Base-by-base conservation (phyloP, 2,113 vertebrate genomes). In the Sakesphorus luctuosus region DNA sequence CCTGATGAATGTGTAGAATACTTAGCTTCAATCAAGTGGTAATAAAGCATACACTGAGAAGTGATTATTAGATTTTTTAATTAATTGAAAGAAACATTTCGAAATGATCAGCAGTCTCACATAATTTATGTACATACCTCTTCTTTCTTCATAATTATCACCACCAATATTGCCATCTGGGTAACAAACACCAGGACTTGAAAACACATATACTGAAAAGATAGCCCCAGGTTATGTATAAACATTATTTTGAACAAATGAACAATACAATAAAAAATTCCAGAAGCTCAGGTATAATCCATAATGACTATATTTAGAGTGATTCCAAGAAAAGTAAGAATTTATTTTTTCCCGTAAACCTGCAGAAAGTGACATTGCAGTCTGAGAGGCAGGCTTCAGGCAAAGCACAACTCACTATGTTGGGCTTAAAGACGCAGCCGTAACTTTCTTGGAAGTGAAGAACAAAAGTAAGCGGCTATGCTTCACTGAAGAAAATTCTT, bases 161-260 rank as follows among this genome's bases (percentile, higher is more conserved):
- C 36, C 35, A 81, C 24, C 29, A 35, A 61, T 58, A 96, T 29
- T 72, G 67, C 11, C 73, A 83, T 14, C 40, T 96, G 90, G 10
- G 18, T 38, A 76, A 73, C 49, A 83, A 96, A 61, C 31, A 89
- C 13, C 38, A 93, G 44, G 21, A 78, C 31, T 33, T 96, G 68
- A 76, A 97, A 76, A 77, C 20, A 53, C 53, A 86, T 29, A 67
- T 94, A 96, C 93, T 96, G 53, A 87, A 94, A 95, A 87, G 87
- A 4, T 62, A 24, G 1, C 1, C 9, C 36, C 13, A 29, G 76
- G 35, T 66, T 52, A 59, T 6, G 4, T 31, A 63, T 67, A 74
- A 75, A 38, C 18, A 84, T 44, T 49, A 66, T 49, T 84, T 20
- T 44, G n/a, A 75, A 82, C 13, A 47, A 67, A 10, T 23, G 15